A percentile compares a stretch with the other conserved stretches of the same genome.
phyloP scores from a whole-genome alignment of 2,888 invertebrate genomes.

The Tenthredo distinguenda region DNA sequence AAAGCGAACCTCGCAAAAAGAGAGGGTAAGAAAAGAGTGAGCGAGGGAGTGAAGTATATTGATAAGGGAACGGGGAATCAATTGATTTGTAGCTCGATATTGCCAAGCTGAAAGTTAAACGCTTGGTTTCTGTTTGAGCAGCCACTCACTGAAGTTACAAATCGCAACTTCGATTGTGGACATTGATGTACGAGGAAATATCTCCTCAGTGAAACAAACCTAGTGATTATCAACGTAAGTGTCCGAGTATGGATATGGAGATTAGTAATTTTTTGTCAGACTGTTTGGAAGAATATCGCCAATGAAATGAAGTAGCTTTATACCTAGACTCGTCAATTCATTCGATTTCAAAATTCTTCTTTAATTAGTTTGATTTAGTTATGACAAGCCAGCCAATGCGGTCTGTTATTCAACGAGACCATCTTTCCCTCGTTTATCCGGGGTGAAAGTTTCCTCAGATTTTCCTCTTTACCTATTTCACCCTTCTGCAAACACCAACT shows the following conservation, averaged over 20 bases:
- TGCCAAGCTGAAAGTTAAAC: slow-evolving; percentile 18
- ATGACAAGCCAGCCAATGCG: neutral
- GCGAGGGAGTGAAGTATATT: neutral
- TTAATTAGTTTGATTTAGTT: neutral
- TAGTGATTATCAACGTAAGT: neutral
- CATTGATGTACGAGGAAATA: slow-evolving; percentile 15
- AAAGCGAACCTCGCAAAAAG: neutral
- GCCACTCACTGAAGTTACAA: neutral
- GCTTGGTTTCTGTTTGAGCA: slow-evolving; percentile 15
- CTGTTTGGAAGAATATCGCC: no score
- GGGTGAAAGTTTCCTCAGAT: slow-evolving; percentile 21
- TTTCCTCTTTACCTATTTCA: neutral
- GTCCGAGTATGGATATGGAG: neutral
- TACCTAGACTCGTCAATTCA: neutral
- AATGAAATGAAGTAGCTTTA: no score
- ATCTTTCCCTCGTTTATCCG: neutral
- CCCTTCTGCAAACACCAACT: neutral
- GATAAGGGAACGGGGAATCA: neutral
- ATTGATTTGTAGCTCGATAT: slow-evolving; percentile 42
- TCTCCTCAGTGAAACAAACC: neutral
- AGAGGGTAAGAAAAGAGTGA: neutral
- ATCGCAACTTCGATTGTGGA: neutral
- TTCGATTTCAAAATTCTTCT: neutral
- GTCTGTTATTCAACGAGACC: neutral
- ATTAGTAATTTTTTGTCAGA: no score